Evolutionary conservation across 2,797 vertebrate genomes (phyloP).

Genomic region (Girardinus metallicus): DNA sequence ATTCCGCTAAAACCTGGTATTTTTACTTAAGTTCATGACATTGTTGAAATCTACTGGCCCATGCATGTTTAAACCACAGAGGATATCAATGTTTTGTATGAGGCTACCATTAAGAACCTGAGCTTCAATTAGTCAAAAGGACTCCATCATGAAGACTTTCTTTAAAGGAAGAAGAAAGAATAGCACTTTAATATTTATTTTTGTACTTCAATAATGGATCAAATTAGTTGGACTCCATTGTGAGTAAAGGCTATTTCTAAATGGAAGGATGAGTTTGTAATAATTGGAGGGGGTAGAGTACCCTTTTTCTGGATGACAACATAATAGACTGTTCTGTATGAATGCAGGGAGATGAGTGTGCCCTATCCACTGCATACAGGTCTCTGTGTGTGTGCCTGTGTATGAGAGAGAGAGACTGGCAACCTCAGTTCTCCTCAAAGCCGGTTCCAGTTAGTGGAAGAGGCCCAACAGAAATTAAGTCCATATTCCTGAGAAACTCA

Average conservation of each 20-base stretch:
- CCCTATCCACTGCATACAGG: background rate
- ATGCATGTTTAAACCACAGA: background rate
- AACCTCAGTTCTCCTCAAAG: slow-evolving; percentile 42
- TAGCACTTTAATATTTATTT: slow-evolving; percentile 9
- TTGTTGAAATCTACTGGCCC: background rate
- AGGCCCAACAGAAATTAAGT: slow-evolving; percentile 63
- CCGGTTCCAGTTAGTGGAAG: slow-evolving; percentile 53
- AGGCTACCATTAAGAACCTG: background rate
- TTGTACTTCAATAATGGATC: background rate
- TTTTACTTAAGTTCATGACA: too few species aligned
- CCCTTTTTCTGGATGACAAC: slow-evolving; percentile 10
- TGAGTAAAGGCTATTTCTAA: background rate
- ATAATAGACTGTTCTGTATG: slow-evolving; percentile 7
- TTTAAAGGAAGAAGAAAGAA: background rate
- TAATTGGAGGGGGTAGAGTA: slow-evolving; percentile 2
- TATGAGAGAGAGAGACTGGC: background rate
- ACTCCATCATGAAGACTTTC: background rate
- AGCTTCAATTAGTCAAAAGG: background rate
- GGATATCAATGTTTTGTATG: background rate
- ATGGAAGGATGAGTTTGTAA: slow-evolving; percentile 4
- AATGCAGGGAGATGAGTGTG: slow-evolving; percentile 8
- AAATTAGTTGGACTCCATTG: background rate
- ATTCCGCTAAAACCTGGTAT: too few species aligned
- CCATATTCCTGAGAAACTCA: slow-evolving; percentile 60
- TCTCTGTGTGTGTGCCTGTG: background rate